Conservation (phyloP, 2,888 invertebrate genomes). For the Tenthredo distinguenda region DNA sequence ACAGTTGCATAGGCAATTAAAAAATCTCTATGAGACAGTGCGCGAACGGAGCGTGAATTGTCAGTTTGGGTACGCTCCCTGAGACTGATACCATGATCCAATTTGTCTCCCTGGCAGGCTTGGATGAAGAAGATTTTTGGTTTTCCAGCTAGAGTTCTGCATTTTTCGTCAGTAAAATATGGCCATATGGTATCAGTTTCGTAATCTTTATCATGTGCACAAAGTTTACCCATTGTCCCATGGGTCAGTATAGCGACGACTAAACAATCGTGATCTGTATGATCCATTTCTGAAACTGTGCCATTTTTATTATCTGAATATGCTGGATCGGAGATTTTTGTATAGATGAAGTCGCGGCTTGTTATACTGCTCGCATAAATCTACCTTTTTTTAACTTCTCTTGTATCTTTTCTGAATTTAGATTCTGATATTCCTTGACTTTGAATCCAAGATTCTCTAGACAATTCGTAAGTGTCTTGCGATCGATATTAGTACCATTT, state of each 20-base stretch:
- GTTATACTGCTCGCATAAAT: not conserved
- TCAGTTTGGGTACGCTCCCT: slow-evolving; percentile 87
- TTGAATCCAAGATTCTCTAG: slow-evolving; percentile 86
- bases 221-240: slow-evolving; percentile 93
- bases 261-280: slow-evolving; percentile 91
- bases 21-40: slow-evolving; percentile 96
- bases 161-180: slow-evolving; percentile 89
- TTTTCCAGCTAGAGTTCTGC: slow-evolving; percentile 92
- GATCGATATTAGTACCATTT: slow-evolving; percentile 92
- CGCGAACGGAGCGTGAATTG: slow-evolving; percentile 86
- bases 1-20: slow-evolving; percentile 96
- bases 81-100: slow-evolving; percentile 89
- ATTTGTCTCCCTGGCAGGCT: slow-evolving; percentile 94
- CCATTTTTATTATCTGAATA: not conserved
- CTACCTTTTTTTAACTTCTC: slow-evolving; percentile 82
- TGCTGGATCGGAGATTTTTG: not conserved
- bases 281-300: slow-evolving; percentile 87
- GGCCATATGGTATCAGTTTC: slow-evolving; percentile 90
- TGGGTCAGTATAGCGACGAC: slow-evolving; percentile 92
- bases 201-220: slow-evolving; percentile 91
- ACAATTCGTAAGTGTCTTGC: slow-evolving; percentile 85
- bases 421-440: slow-evolving; percentile 86
- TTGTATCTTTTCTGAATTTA: slow-evolving; percentile 84
- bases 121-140: slow-evolving; percentile 89
- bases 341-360: slow-evolving; percentile 66